A percentile compares a stretch with the other conserved stretches of the same genome.
These are phyloP conservation scores for Burhinus bistriatus DNA, from an alignment of 2,113 vertebrate species.

Conservation along the genomic window DNA sequence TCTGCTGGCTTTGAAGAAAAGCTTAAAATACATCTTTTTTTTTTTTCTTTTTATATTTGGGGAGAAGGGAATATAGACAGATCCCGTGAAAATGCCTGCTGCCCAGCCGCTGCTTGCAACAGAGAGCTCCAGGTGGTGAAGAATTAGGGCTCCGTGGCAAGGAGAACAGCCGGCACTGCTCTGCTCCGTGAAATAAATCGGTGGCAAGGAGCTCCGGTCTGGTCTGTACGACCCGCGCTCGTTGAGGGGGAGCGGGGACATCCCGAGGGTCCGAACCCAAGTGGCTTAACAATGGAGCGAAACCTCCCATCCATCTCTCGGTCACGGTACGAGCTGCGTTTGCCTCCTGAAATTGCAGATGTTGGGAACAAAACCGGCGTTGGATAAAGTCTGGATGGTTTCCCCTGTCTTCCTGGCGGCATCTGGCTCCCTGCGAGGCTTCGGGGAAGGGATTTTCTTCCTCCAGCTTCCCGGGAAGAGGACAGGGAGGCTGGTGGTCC, in stretches of 20 bases:
- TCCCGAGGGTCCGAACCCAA: neutral
- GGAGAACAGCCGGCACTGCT: neutral
- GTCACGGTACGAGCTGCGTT: neutral
- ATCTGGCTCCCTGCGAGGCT: neutral
- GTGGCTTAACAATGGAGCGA: too few species aligned
- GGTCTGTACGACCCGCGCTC: neutral
- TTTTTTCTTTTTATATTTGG: neutral
- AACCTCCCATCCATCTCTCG: neutral
- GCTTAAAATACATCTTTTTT: neutral
- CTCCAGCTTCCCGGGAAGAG: neutral
- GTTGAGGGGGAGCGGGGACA: neutral
- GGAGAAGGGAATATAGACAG: conserved; percentile 29
- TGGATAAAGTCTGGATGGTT: neutral
- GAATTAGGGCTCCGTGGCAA: neutral
- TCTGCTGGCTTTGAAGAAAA: conserved; percentile 14
- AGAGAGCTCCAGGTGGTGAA: neutral
- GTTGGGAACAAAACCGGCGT: neutral
- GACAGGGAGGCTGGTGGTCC: neutral
- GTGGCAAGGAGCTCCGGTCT: neutral
- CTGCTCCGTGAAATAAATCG: neutral
- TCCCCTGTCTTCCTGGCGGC: neutral
- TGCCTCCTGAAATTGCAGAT: neutral
- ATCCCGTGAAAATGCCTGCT: neutral
- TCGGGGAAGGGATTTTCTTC: neutral
- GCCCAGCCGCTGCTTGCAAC: neutral